A percentile compares a stretch with the other conserved stretches of the same genome.
These are phyloP conservation scores for Abramis brama DNA, from an alignment of 2,113 vertebrate species.

Conservation along the genomic window DNA sequence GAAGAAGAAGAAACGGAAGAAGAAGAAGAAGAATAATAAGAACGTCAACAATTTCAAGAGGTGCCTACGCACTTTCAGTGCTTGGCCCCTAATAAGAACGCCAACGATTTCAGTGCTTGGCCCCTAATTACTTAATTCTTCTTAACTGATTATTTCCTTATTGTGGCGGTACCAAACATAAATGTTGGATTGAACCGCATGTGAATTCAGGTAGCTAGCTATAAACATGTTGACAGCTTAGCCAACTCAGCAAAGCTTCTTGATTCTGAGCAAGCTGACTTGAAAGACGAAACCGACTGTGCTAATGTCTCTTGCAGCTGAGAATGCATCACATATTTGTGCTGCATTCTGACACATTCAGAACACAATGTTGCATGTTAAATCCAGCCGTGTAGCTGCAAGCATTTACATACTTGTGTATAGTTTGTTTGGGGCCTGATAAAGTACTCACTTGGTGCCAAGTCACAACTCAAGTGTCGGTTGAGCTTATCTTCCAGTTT, in stretches of 20 bases:
- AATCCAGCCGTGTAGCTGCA: not conserved
- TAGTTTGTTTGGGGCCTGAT: not conserved
- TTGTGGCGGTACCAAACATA: not conserved
- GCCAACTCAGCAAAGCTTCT: not conserved
- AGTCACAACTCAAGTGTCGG: slow-evolving; percentile 94
- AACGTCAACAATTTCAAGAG: too few relatives aligned
- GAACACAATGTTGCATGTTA: not conserved
- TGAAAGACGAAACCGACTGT: not conserved
- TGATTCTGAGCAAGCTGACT: not conserved
- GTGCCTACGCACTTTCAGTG: too few relatives aligned
- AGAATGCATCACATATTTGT: not conserved
- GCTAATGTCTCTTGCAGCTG: not conserved
- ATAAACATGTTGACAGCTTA: not conserved
- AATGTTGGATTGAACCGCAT: not conserved
- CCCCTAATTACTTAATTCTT: not conserved
- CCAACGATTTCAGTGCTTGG: too few relatives aligned
- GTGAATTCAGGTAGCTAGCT: not conserved
- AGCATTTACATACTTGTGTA: not conserved
- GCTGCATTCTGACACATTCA: not conserved
- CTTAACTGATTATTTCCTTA: not conserved
- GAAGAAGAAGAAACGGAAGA: too few relatives aligned
- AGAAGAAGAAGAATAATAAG: too few relatives aligned
- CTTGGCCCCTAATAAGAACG: not conserved
- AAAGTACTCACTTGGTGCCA: slow-evolving; percentile 53
- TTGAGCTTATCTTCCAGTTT: slow-evolving; percentile 99